Conservation (phyloP, 2,113 vertebrate species). For the Agapornis roseicollis region DNA sequence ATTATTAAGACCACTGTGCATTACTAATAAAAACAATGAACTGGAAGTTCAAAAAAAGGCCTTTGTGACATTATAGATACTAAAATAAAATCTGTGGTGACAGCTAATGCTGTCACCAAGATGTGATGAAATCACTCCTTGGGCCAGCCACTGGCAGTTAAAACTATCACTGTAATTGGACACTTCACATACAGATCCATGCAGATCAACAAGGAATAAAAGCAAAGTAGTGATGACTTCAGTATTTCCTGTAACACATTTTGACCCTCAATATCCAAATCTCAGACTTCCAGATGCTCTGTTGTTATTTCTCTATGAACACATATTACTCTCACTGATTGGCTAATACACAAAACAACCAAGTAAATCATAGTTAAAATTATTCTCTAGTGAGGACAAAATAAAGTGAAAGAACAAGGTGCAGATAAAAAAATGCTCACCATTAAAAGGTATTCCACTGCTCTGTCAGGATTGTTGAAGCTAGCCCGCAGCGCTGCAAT, state of each 20-base stretch:
- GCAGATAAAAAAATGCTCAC: conserved; percentile 72
- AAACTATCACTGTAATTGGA: background rate
- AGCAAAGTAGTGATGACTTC: background rate
- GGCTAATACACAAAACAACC: background rate
- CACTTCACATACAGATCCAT: background rate
- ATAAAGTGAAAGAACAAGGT: background rate
- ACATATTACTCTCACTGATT: background rate
- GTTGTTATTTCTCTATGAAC: background rate
- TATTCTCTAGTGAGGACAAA: background rate
- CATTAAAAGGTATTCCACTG: conserved; percentile 94
- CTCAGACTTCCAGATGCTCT: background rate
- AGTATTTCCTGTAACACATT: background rate
- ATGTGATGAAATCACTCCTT: background rate
- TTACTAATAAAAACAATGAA: background rate
- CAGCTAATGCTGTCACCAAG: background rate
- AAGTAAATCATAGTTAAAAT: background rate
- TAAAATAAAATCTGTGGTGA: background rate
- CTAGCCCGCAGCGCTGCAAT: conserved; percentile 91
- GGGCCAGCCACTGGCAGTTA: background rate
- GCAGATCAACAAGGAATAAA: background rate
- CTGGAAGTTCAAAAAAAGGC: background rate
- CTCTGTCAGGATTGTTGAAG: conserved; percentile 97
- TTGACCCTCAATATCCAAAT: background rate
- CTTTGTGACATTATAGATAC: background rate
- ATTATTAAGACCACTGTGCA: background rate